Conservation (phyloP, 2,797 vertebrate genomes). For the Chaetodon trifasciatus region DNA sequence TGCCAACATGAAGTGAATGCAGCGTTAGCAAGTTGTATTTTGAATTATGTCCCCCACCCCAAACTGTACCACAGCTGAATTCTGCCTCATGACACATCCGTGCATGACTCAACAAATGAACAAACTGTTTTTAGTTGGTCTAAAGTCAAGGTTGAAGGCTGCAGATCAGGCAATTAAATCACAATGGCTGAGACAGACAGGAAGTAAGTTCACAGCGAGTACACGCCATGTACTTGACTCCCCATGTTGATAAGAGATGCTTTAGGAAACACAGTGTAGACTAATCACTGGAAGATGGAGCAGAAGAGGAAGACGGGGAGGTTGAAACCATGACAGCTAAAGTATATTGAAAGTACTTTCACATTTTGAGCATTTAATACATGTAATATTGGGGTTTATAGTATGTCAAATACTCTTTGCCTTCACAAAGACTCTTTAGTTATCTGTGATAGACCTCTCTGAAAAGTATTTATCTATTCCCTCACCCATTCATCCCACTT, state of each 20-base stretch:
- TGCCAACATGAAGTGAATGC: no score
- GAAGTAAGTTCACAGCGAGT: not conserved
- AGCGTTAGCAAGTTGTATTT: not conserved
- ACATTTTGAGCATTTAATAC: slow-evolving; percentile 1
- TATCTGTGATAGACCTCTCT: slow-evolving; percentile 23
- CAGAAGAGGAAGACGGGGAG: not conserved
- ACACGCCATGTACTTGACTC: not conserved
- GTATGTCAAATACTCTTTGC: slow-evolving; percentile 20
- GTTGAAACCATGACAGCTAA: slow-evolving; percentile 8
- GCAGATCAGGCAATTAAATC: not conserved
- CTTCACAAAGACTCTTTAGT: slow-evolving; percentile 13
- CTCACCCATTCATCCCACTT: slow-evolving; percentile 57
- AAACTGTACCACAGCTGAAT: not conserved
- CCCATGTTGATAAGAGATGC: not conserved
- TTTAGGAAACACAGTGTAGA: not conserved
- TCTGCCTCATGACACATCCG: not conserved
- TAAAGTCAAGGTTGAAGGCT: not conserved
- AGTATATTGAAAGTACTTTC: not conserved
- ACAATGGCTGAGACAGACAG: not conserved
- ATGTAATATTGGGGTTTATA: not conserved
- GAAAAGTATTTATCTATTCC: slow-evolving; percentile 51
- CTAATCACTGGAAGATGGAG: not conserved
- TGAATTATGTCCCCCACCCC: not conserved
- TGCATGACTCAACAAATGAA: not conserved
- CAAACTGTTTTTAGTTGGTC: not conserved